Conservation (phyloP, 2,888 invertebrate genomes). For the Trissolcus brochymenae region DNA sequence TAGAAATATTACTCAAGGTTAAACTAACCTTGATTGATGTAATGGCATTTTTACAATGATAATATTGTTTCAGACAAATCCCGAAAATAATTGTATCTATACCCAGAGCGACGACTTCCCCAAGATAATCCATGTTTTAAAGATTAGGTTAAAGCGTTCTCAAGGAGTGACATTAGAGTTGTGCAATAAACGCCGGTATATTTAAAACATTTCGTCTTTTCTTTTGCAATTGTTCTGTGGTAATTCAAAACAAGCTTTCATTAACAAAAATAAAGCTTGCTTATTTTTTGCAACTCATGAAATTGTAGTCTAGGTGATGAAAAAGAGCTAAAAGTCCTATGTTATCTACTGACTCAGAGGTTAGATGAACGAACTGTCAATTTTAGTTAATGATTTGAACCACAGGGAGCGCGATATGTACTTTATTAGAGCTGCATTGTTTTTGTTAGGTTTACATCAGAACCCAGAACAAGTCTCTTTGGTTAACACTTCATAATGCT, state of each 20-base stretch:
- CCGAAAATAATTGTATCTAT: slow-evolving; percentile 86
- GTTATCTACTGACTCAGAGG: background rate
- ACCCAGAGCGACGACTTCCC: slow-evolving; percentile 85
- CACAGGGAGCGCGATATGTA: no score
- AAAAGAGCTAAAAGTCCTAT: background rate
- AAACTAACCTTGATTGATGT: slow-evolving; percentile 82
- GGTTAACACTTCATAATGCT: no score
- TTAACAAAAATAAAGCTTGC: background rate
- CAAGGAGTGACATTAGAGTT: slow-evolving; percentile 22
- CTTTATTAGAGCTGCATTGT: no score
- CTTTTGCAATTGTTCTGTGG: background rate
- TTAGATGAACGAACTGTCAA: no score
- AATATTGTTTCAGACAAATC: slow-evolving; percentile 85
- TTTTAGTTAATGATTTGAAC: no score
- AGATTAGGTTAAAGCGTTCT: slow-evolving; percentile 59
- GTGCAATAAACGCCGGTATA: slow-evolving; percentile 6
- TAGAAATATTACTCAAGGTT: background rate
- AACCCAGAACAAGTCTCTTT: no score
- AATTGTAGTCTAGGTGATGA: background rate
- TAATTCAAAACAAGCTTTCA: background rate
- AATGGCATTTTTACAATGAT: slow-evolving; percentile 84
- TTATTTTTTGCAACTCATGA: background rate
- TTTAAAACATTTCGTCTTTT: background rate
- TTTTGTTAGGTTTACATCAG: no score
- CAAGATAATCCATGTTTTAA: slow-evolving; percentile 84